Evolutionary conservation across 2,888 invertebrate genomes (phyloP).

Genomic region (Troides helena): DNA sequence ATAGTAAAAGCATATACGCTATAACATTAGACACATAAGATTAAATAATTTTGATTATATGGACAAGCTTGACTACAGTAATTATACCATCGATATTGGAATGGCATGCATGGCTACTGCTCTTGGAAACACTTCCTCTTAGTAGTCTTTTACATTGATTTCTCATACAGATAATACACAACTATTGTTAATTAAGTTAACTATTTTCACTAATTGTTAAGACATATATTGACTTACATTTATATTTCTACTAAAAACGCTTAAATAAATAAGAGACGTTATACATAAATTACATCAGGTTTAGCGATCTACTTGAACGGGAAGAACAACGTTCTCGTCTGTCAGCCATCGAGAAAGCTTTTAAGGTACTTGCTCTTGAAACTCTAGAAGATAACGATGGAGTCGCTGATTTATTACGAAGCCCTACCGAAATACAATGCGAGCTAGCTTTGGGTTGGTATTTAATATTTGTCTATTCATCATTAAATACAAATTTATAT

Average conservation of each 20-base stretch:
- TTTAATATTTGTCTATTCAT: slow-evolving; percentile 5
- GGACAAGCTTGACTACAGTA: no score
- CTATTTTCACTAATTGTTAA: no score
- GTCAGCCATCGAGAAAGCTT: slow-evolving; percentile 69
- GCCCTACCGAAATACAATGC: slow-evolving; percentile 70
- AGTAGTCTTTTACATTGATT: no score
- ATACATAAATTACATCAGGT: slow-evolving; percentile 47
- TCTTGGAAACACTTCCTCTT: no score
- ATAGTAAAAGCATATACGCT: no score
- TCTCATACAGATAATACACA: no score
- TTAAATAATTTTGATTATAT: no score
- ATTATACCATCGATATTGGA: no score
- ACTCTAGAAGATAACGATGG: slow-evolving; percentile 55
- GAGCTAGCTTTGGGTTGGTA: slow-evolving; percentile 65
- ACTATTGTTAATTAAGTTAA: no score
- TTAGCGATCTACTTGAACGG: slow-evolving; percentile 63
- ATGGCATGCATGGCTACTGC: no score
- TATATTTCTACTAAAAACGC: not conserved
- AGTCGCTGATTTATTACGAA: slow-evolving; percentile 57
- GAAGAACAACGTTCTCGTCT: slow-evolving; percentile 64
- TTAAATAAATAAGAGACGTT: not conserved
- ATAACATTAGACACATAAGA: no score
- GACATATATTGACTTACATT: no score
- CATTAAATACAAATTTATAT: not conserved
- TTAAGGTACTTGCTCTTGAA: slow-evolving; percentile 60